Evolutionary conservation across 2,113 vertebrate species (phyloP), one percentile per base, ranked within the genome.

Genomic region (Puffinus mauretanicus): DNA sequence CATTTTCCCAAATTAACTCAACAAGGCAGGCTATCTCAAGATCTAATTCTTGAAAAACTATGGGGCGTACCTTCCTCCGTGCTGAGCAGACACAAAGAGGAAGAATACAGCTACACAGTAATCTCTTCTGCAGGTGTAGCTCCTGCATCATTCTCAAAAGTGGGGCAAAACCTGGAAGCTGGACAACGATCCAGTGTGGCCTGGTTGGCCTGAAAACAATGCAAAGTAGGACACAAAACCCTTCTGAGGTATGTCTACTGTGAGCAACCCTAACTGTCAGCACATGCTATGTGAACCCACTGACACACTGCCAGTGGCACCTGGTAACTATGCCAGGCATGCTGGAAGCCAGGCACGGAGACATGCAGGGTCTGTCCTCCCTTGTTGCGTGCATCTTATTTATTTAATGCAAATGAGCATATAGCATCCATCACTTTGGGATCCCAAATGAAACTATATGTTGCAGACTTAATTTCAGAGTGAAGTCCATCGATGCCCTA

Each of bases 401-500:
- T 51, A 26, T 13, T 42, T 29, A 40, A 42, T 19, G 51, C 54
- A 66, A 69, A 42, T 7, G 3, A 86, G 16, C 83, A 17, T 7
- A 32, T 2, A 64, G 64, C 2, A 49, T 9, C 60, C 60, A 76
- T 34, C 88, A 47, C 54, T 70, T 18, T 6, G 29, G 44, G 60
- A 42, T 61, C 47, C 52, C 55, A 47, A 57, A 79, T n/a, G 30
- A 91, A 82, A 30, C 29, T 5, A 0, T 5, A 2, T 3, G 30
- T 72, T 87, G 61, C 84, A 29, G 79, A 30, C 5, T 36, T 29
- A 20, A 61, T 46, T 65, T 42, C 65, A 7, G 24, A 51, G 24
- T 0, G 9, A n/a, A 51, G 22, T n/a, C 38, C 30, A 30, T 3
- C 5, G 1, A 19, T 38, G 27, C 4, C 30, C 30, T 3, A 4